Base-by-base conservation (phyloP, 2,888 invertebrate genomes). In the Tribolium freemani region DNA sequence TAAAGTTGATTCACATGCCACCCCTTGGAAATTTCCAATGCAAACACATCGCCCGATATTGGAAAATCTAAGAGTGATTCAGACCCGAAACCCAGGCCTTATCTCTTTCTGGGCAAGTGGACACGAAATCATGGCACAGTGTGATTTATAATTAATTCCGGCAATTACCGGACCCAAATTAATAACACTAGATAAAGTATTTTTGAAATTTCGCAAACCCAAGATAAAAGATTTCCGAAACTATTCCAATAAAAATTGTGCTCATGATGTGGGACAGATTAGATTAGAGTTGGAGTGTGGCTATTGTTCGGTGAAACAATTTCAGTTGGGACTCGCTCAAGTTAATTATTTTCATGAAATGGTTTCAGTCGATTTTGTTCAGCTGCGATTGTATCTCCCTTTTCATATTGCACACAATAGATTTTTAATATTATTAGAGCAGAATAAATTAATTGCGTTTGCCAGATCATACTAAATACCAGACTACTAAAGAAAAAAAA, bases 81-180 rank as follows among this genome's bases (percentile, higher is more conserved):
- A 51, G 30, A 48, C 63, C n/a, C n/a, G n/a, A n/a, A n/a, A n/a
- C n/a, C n/a, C 56, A 3, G 46, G n/a, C 48, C 63, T 63, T 63
- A 64, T 64, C 64, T 54, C 44, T 53, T 64, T 64, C 64, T 54
- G 54, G 54, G 64, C 54, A 64, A 64, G 64, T 54, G 64, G 64
- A 64, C 64, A 54, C 63, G 38, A 6, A 51, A 21, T 51, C 48
- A 46, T 11, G 8, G 26, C 51, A 63, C 20, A 11, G 50, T 63
- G 50, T 63, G 63, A 63, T 63, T 63, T 63, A 63, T 51, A 63
- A 63, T 63, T 63, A 63, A 50, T 51, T 50, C 16, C 31, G 50
- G 63, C 63, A 63, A 63, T 63, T 63, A 63, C 63, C 31, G 10
- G n/a, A 26, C 26, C 0, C 26, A 26, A 26, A 26, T 26, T 26